A percentile compares a stretch with the other conserved stretches of the same genome.
Conservation (phyloP, 2,797 vertebrate species). For the Danio kyathit region DNA sequence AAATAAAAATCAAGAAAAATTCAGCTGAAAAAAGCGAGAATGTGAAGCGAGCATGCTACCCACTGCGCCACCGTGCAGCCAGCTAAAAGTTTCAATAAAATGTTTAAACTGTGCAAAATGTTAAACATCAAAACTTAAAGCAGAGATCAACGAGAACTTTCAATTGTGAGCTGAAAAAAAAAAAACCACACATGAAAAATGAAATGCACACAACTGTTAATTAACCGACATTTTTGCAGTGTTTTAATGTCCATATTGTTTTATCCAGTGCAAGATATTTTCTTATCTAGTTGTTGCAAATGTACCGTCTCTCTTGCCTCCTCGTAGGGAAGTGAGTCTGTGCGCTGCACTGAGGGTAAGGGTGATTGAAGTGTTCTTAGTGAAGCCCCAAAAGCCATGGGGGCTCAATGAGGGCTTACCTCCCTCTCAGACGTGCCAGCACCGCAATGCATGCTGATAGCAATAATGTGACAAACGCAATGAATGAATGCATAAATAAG, state of each 20-base stretch:
- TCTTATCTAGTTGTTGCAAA: background rate
- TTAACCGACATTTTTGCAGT: too few species aligned
- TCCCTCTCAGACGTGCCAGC: conserved; percentile 42
- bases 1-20: too few species aligned
- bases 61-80: too few species aligned
- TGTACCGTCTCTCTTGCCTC: background rate
- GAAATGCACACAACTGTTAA: too few species aligned
- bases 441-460: conserved; percentile 43
- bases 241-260: background rate
- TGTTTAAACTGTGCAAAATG: too few species aligned
- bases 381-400: conserved; percentile 21
- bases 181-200: too few species aligned
- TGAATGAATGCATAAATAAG: conserved; percentile 63
- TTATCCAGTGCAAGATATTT: background rate
- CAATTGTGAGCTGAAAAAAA: too few species aligned
- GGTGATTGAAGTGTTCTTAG: conserved; percentile 29
- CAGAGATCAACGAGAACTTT: too few species aligned
- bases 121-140: too few species aligned
- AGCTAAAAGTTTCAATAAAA: too few species aligned
- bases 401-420: conserved; percentile 43
- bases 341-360: conserved; percentile 2
- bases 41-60: too few species aligned
- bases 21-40: too few species aligned
- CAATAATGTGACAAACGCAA: conserved; percentile 50
- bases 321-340: background rate